Base-by-base conservation (phyloP, 2,888 invertebrate genomes). In the Cactoblastis cactorum region DNA sequence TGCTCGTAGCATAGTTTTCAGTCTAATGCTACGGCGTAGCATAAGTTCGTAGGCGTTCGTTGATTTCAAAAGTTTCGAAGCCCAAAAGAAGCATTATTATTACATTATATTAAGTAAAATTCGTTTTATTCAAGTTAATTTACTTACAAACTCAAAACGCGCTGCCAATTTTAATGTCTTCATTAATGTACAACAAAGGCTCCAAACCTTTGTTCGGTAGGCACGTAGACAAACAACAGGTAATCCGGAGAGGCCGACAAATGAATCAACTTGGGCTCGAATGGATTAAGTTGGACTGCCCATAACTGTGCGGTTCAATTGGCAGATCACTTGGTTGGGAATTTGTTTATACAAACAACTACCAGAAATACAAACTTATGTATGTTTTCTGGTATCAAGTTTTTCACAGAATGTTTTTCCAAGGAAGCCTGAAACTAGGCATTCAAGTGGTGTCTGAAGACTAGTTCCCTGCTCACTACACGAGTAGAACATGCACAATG, bases 231-330 rank as follows among this genome's bases (percentile, higher is more conserved):
- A 45, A 45, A 45, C 45, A 45, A 45, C 45, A 45, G 45, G 33
- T 45, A 45, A 45, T 33, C 11, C 17, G 11, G 11, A 15, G 22
- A 24, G 12, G 43, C 15, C 46, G 49, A 51, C 53, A 55, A 55
- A 55, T 53, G 52, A 52, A 53, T 53, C 53, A 53, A 55, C 50
- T 50, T 55, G 1, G 5, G 2, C 37, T 37, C 28, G 28, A 55
- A 55, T 55, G 52, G 53, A 53, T 55, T 55, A 53, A 55, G 53
- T 52, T 55, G 4, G 12, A 9, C 37, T 37, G 33, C 12, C 34
- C 14, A 11, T 2, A 9, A 32, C 32, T 32, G 32, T 32, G 8
- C 37, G 37, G 17, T 17, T 37, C 37, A 37, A 11, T 17, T 37
- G 37, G 17, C 37, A 1, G 37, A 37, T 37, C 15, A 15, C 37